These are phyloP conservation scores for Itoplectis maculator DNA, from an alignment of 2,888 invertebrate species.

Conservation along the genomic window DNA sequence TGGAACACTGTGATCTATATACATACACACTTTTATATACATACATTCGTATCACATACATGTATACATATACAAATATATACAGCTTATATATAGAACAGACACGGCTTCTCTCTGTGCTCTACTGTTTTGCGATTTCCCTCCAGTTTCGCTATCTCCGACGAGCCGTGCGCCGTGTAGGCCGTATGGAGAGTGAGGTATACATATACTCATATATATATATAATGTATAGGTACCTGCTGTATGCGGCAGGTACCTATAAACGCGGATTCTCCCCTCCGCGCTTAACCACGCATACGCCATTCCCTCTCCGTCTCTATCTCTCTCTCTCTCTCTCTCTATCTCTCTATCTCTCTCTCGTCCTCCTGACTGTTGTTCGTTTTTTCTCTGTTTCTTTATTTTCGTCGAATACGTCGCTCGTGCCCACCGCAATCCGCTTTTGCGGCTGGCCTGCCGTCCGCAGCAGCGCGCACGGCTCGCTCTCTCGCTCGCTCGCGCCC, in stretches of 20 bases:
- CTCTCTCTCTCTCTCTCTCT: slow-evolving; percentile 15
- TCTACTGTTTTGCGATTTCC: slow-evolving; percentile 32
- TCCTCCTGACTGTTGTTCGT: slow-evolving; percentile 22
- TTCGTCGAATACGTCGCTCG: slow-evolving; percentile 64
- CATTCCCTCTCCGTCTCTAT: neutral
- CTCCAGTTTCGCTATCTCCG: slow-evolving; percentile 29
- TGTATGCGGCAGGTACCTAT: slow-evolving; percentile 7
- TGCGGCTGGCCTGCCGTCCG: slow-evolving; percentile 77
- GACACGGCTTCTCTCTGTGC: neutral
- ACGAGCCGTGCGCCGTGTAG: slow-evolving; percentile 1
- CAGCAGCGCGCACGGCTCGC: slow-evolving; percentile 65
- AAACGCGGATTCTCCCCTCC: slow-evolving; percentile 12
- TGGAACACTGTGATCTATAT: neutral
- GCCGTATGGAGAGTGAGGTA: neutral
- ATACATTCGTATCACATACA: no score
- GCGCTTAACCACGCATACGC: slow-evolving; percentile 41
- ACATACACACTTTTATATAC: neutral
- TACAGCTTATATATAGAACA: neutral
- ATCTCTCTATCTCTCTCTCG: neutral
- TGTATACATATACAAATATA: neutral
- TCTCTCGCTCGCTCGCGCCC: slow-evolving; percentile 43
- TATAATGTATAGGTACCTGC: no score
- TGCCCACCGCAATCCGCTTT: slow-evolving; percentile 79
- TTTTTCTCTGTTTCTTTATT: slow-evolving; percentile 46
- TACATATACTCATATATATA: no score